These are phyloP conservation scores for Baronia brevicornis DNA, from an alignment of 2,888 invertebrate genomes.

Conservation along the genomic window DNA sequence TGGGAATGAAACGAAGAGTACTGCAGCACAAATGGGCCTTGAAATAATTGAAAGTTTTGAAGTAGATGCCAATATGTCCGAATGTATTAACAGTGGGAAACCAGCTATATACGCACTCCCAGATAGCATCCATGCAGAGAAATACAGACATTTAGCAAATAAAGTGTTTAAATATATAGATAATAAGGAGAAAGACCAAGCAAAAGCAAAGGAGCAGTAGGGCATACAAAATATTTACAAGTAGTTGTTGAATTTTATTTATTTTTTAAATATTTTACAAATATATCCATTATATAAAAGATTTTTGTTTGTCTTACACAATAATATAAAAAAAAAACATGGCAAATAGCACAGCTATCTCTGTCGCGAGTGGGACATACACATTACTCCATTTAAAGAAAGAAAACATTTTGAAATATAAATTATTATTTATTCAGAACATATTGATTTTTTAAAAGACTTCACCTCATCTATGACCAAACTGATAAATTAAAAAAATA, in stretches of 20 bases:
- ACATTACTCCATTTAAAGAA: constrained; percentile 19
- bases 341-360: constrained; percentile 21
- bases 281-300: constrained; percentile 37
- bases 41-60: constrained; percentile 83
- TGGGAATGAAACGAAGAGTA: constrained; percentile 77
- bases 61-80: constrained; percentile 80
- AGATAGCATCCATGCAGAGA: constrained; percentile 66
- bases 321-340: constrained; percentile 24
- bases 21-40: constrained; percentile 80
- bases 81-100: constrained; percentile 82
- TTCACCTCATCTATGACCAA: constrained; percentile 35
- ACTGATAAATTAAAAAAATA: constrained; percentile 51
- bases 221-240: constrained; percentile 23
- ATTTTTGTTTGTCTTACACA: constrained; percentile 26
- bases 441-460: constrained; percentile 36
- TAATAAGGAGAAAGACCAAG: constrained; percentile 42
- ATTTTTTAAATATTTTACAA: constrained; percentile 43
- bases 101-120: constrained; percentile 83
- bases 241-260: constrained; percentile 40
- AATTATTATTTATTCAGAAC: constrained; percentile 60
- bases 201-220: constrained; percentile 40
- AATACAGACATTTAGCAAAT: constrained; percentile 60
- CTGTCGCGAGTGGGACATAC: constrained; percentile 8
- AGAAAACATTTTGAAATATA: constrained; percentile 34
- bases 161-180: constrained; percentile 64